These are phyloP conservation scores for Dryas iulia DNA, from an alignment of 1,140 invertebrate genomes.

Conservation along the genomic window DNA sequence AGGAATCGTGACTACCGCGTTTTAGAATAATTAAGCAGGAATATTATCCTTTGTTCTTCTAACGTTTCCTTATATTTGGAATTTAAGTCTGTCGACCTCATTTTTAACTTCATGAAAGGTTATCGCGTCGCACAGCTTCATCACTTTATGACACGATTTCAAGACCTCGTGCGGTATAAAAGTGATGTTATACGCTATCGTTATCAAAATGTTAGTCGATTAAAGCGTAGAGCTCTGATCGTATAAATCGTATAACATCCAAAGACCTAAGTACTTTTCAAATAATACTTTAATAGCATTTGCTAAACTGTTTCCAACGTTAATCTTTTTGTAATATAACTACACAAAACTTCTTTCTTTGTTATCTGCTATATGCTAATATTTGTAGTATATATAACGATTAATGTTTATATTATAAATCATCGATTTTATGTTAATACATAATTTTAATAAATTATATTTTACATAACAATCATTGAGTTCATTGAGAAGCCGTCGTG, in stretches of 20 bases:
- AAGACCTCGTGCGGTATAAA: not conserved
- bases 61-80: not conserved
- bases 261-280: not conserved
- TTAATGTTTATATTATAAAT: no score
- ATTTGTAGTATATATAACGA: no score
- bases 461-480: no score
- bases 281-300: not conserved
- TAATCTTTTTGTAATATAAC: not conserved
- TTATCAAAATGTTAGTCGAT: not conserved
- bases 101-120: constrained; percentile 16
- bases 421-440: no score
- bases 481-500: no score
- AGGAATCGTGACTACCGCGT: constrained; percentile 3
- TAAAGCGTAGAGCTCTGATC: not conserved
- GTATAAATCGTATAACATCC: not conserved
- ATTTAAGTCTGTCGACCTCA: not conserved
- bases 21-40: constrained; percentile 3
- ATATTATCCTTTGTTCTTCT: constrained; percentile 4
- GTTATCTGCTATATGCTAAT: not conserved
- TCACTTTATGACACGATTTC: not conserved
- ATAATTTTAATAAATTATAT: no score
- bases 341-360: no score
- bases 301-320: not conserved
- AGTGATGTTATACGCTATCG: not conserved
- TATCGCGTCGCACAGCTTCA: constrained; percentile 7